Evolutionary conservation across 1,140 invertebrate species (phyloP), one percentile per base, ranked within the genome.

Genomic region (Brachionus paranguensis): DNA sequence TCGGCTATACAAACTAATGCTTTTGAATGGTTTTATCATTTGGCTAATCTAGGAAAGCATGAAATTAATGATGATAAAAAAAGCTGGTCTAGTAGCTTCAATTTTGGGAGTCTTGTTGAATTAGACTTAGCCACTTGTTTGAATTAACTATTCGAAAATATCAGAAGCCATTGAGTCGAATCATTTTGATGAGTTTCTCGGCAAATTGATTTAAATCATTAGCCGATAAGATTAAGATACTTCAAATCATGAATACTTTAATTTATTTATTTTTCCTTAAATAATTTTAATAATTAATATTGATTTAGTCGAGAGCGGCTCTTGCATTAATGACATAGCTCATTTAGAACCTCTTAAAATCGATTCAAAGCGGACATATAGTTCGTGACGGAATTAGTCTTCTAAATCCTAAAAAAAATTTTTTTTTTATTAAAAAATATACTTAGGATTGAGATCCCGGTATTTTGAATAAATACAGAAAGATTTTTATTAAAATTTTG

Each of bases 41-140:
- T 68, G 64, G 65, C 65, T 68, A 68, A 68, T 68, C 64, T 68
- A 33, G n/a, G 65, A 68, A 68, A 68, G 65, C 65, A 68, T 68
- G 65, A 68, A 68, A 68, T 33, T 33, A 68, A 68, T 33, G 33
- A 68, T 33, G 33, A 33, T 41, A 29, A 68, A 41, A 68, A n/a
- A 41, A 33, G 33, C 27, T 68, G 33, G 64, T 29, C 64, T 68
- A 68, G 64, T 29, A n/a, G 64, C n/a, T 68, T 33, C 1, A n/a
- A 68, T 33, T 68, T 68, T 10, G n/a, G 27, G 12, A 33, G 11
- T 68, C 12, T 33, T 12, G n/a, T 68, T 33, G 7, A 33, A 33
- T 33, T 41, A 33, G 27, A 68, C 27, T 60, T 6, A 68, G 27
- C 65, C 65, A 68, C 65, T 68, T 68, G 65, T 68, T 33, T 33